Evolutionary conservation across 2,797 vertebrate species (phyloP).

Genomic region (Dermochelys coriacea): DNA sequence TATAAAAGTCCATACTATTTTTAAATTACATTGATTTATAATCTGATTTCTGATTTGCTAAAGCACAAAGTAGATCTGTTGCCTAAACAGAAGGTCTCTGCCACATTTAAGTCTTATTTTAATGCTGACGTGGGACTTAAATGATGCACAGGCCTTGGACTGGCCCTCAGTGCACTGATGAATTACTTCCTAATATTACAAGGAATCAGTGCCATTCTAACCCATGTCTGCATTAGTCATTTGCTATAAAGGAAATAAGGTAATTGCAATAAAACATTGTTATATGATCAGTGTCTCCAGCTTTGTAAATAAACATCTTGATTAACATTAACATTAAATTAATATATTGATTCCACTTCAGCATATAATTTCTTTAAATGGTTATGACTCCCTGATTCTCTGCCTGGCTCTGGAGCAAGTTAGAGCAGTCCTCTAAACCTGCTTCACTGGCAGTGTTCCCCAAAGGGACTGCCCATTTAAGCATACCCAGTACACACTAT

Average conservation of each 20-base stretch:
- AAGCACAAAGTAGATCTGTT: neutral
- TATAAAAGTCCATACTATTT: neutral
- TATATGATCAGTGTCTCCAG: neutral
- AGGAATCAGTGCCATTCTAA: slow-evolving; percentile 7
- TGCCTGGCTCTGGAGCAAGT: neutral
- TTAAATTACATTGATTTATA: neutral
- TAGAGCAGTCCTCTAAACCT: neutral
- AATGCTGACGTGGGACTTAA: neutral
- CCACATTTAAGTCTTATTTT: neutral
- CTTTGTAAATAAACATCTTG: neutral
- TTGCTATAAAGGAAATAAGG: neutral
- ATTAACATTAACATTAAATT: neutral
- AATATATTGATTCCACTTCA: neutral
- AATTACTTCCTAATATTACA: neutral
- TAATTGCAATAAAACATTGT: neutral
- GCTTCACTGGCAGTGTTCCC: neutral
- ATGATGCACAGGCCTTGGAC: neutral
- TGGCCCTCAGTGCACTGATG: neutral
- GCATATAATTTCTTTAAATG: neutral
- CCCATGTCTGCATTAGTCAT: neutral
- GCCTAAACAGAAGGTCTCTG: neutral
- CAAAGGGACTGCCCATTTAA: neutral
- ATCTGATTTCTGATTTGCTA: neutral
- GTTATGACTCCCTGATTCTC: neutral
- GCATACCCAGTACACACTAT: neutral